phyloP scores from a whole-genome alignment of 2,113 vertebrate genomes.

The Mormyrus iriodes region DNA sequence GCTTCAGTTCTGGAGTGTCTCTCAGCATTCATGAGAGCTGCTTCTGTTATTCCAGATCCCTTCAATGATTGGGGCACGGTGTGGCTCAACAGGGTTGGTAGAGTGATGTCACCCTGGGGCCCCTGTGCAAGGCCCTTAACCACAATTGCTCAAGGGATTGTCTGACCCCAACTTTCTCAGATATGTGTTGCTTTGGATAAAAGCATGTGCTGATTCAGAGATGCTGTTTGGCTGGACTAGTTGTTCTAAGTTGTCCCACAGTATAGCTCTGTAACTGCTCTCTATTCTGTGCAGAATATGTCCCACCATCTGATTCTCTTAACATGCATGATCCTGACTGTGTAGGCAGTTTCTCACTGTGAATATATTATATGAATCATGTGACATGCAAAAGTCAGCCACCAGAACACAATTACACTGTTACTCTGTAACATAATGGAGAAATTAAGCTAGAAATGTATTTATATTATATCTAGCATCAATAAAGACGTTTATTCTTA shows the following conservation, averaged over 20 bases:
- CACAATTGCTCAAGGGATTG: neutral
- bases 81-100: neutral
- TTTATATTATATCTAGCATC: too few species aligned
- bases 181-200: neutral
- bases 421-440: too few species aligned
- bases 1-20: neutral
- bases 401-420: too few species aligned
- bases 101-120: neutral
- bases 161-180: neutral
- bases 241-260: neutral
- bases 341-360: too few species aligned
- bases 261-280: too few species aligned
- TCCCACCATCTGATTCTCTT: too few species aligned
- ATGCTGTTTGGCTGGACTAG: neutral
- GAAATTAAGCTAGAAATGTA: too few species aligned
- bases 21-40: neutral
- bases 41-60: neutral
- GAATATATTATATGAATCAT: too few species aligned
- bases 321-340: too few species aligned
- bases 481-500: too few species aligned
- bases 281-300: too few species aligned
- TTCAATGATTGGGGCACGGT: neutral
- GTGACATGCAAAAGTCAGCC: too few species aligned
- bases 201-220: neutral
- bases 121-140: neutral